Evolutionary conservation across 2,888 invertebrate species (phyloP).

Genomic region (Venusia cambrica): DNA sequence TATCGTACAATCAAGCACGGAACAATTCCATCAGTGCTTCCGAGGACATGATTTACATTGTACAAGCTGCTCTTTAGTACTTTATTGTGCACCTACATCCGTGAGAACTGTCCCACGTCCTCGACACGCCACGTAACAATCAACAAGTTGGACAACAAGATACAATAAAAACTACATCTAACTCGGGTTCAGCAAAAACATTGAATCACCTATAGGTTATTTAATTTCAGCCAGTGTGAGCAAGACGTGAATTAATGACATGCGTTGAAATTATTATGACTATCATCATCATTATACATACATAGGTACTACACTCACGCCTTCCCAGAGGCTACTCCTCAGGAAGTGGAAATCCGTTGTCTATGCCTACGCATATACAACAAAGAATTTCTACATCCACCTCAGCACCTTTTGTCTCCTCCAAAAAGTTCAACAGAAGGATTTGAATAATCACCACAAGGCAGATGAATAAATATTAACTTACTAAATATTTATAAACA

Average conservation of each 20-base stretch:
- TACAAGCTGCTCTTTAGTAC: conserved; percentile 29
- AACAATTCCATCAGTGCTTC: conserved; percentile 15
- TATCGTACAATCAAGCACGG: conserved; percentile 12
- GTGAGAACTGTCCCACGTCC: conserved; percentile 68
- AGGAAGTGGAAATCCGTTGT: too few relatives aligned
- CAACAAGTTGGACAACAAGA: conserved; percentile 35
- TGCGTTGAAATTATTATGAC: background rate
- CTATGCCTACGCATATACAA: too few relatives aligned
- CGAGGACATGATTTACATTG: conserved; percentile 42
- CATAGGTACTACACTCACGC: too few relatives aligned
- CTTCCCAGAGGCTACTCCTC: too few relatives aligned
- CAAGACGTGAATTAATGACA: background rate
- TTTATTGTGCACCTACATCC: conserved; percentile 36
- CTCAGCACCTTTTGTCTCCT: too few relatives aligned
- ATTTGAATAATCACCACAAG: too few relatives aligned
- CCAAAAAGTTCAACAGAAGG: too few relatives aligned
- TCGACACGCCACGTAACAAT: conserved; percentile 32
- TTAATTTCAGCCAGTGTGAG: conserved; percentile 4
- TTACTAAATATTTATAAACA: too few relatives aligned
- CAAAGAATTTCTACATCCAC: too few relatives aligned
- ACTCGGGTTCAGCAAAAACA: conserved; percentile 6
- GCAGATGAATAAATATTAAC: too few relatives aligned
- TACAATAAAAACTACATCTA: conserved; percentile 24
- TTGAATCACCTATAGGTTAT: conserved; percentile 7
- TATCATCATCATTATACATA: too few relatives aligned